Evolutionary conservation across 1,140 invertebrate species (phyloP).

Genomic region (Globodera ellingtonae): DNA sequence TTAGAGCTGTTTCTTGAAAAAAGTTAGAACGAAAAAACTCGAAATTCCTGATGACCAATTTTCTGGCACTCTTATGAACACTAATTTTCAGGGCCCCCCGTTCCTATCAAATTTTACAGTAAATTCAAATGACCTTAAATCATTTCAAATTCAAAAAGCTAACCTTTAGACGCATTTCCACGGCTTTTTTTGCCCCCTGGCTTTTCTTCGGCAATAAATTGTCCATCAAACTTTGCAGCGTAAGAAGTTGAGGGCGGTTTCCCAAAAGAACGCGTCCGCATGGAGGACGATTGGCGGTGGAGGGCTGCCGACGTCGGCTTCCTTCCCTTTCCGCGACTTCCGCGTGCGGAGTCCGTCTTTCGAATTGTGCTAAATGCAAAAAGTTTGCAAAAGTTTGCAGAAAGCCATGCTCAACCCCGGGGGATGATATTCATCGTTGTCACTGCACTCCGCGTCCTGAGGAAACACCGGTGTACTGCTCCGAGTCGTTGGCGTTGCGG

Average conservation of each 20-base stretch:
- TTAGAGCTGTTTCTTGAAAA: too few species aligned
- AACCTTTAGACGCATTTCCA: slow-evolving; percentile 28
- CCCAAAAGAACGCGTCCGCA: slow-evolving; percentile 35
- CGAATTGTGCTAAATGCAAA: background rate
- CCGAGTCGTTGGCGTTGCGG: background rate
- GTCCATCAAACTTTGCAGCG: slow-evolving; percentile 12
- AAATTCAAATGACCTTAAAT: too few species aligned
- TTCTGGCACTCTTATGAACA: too few species aligned
- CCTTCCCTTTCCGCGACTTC: slow-evolving; percentile 19
- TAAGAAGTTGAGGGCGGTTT: slow-evolving; percentile 35
- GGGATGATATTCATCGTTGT: slow-evolving; percentile 15
- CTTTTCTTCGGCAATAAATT: background rate
- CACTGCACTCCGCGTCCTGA: background rate
- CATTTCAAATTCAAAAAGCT: too few species aligned
- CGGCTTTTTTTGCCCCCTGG: slow-evolving; percentile 20
- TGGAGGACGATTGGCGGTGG: slow-evolving; percentile 22
- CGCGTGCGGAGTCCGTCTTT: slow-evolving; percentile 11
- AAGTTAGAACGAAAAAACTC: too few species aligned
- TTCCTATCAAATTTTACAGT: too few species aligned
- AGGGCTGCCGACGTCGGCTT: slow-evolving; percentile 17
- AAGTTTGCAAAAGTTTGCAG: too few species aligned
- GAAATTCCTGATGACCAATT: too few species aligned
- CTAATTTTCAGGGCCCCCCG: too few species aligned
- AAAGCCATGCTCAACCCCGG: background rate
- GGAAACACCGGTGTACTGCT: background rate